Percentiles rank a stretch among this genome's conserved stretches.
Evolutionary conservation across 2,797 vertebrate species (phyloP).

Genomic region (Darevskia mixta): DNA sequence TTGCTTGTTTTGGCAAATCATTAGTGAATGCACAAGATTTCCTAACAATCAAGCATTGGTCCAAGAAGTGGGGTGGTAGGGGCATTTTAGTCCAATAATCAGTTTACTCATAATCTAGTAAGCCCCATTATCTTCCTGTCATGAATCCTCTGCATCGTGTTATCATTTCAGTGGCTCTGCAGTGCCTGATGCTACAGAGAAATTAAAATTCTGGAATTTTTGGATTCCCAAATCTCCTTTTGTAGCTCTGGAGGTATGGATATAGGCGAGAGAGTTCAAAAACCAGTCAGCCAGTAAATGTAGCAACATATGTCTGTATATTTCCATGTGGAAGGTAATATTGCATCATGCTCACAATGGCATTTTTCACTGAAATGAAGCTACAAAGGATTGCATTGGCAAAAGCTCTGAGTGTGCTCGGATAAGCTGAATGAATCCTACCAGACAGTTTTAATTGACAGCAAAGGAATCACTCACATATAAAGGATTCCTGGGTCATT

Average conservation of each 20-base stretch:
- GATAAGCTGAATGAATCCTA: neutral
- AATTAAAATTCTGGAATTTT: neutral
- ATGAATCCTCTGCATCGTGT: neutral
- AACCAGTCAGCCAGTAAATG: neutral
- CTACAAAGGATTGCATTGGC: neutral
- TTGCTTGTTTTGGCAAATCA: too few species aligned
- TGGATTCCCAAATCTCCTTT: neutral
- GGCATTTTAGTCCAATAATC: too few species aligned
- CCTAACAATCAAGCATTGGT: neutral
- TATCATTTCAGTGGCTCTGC: neutral
- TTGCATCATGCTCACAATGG: neutral
- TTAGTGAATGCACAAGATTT: too few species aligned
- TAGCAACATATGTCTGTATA: neutral
- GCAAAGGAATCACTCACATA: constrained; percentile 40
- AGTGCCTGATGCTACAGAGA: neutral
- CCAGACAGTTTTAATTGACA: constrained; percentile 20
- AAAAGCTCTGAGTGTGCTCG: neutral
- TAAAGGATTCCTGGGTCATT: constrained; percentile 13
- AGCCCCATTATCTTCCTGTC: neutral
- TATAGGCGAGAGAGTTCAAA: neutral
- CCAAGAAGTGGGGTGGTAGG: neutral
- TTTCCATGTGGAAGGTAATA: neutral
- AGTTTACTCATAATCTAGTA: neutral
- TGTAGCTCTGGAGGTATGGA: neutral
- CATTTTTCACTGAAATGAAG: neutral